Conservation (phyloP, 2,113 vertebrate genomes). For the Stomatorhinus ivindoensis region DNA sequence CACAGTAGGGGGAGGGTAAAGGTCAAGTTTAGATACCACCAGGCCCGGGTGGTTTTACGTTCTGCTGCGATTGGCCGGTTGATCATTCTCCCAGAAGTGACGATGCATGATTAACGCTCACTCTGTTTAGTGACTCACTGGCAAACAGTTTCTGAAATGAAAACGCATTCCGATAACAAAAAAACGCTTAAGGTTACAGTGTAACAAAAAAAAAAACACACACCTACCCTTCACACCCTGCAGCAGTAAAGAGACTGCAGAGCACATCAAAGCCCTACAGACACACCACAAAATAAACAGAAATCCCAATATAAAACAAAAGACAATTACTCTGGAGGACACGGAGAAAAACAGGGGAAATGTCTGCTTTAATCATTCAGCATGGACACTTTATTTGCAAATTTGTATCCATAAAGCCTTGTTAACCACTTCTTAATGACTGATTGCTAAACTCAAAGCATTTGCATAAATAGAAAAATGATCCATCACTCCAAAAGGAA, state of each 20-base stretch:
- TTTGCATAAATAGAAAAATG: background rate
- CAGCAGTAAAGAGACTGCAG: background rate
- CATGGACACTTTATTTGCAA: background rate
- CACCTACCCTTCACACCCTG: background rate
- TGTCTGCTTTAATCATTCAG: background rate
- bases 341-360: background rate
- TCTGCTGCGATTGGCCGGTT: background rate
- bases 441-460: background rate
- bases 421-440: background rate
- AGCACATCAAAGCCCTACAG: background rate
- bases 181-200: background rate
- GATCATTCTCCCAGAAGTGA: background rate
- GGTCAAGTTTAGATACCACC: background rate
- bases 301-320: background rate
- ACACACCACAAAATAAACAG: background rate
- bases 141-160: background rate
- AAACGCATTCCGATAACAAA: background rate
- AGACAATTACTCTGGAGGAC: background rate
- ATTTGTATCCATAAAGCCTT: background rate
- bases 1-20: background rate
- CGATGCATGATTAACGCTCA: background rate
- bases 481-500: background rate
- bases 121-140: background rate
- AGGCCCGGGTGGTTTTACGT: background rate
- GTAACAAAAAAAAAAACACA: background rate